Evolutionary conservation across 1,140 invertebrate genomes (phyloP).

Genomic region (Orius insidiosus): DNA sequence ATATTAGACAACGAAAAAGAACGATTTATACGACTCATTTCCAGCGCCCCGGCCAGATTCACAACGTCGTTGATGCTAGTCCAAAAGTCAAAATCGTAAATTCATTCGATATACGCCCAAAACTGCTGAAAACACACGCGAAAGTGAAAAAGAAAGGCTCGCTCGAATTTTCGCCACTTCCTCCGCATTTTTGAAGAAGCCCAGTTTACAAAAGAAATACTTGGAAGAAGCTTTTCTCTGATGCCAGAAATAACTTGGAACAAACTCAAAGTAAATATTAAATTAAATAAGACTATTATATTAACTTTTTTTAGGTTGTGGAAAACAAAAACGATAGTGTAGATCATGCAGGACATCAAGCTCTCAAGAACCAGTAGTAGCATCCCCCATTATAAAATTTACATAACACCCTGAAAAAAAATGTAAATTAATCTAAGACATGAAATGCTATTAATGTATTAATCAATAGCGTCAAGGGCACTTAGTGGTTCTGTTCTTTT

Average conservation of each 20-base stretch:
- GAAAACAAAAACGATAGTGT: not conserved
- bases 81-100: not conserved
- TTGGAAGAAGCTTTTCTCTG: not conserved
- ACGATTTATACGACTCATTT: constrained; percentile 8
- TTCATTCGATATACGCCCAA: not conserved
- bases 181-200: not conserved
- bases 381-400: not conserved
- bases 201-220: not conserved
- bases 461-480: too few relatives aligned
- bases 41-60: constrained; percentile 9
- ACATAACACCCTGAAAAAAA: not conserved
- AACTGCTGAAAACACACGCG: not conserved
- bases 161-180: constrained; percentile 11
- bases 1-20: constrained; percentile 11
- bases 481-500: constrained; percentile 1
- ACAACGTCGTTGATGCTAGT: constrained; percentile 1
- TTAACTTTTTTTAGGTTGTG: too few relatives aligned
- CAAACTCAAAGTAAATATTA: too few relatives aligned
- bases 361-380: not conserved
- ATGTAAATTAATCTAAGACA: not conserved
- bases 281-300: too few relatives aligned
- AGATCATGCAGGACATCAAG: not conserved
- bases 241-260: too few relatives aligned
- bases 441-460: not conserved
- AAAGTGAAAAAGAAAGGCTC: constrained; percentile 10